A percentile compares a stretch with the other conserved stretches of the same genome.
phyloP scores from a whole-genome alignment of 2,888 invertebrate genomes.

The Macrosoma leucophasiata region DNA sequence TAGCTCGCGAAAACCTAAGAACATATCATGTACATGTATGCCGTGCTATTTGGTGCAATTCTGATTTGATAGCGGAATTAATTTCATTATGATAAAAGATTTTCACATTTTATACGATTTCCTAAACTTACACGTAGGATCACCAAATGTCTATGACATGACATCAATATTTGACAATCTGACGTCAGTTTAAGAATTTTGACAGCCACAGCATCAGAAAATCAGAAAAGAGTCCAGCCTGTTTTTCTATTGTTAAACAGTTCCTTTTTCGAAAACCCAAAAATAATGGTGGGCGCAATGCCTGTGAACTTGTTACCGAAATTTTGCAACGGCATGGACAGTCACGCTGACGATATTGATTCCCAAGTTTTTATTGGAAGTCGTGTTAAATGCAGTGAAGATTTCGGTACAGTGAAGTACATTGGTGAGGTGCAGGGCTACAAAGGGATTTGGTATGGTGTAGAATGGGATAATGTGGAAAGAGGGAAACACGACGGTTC shows the following conservation, averaged over 20 bases:
- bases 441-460: constrained; percentile 89
- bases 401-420: constrained; percentile 79
- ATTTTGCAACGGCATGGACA: constrained; percentile 71
- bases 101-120: too few species aligned
- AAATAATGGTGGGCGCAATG: constrained; percentile 74
- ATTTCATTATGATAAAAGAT: too few species aligned
- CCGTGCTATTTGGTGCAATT: too few species aligned
- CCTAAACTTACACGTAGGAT: too few species aligned
- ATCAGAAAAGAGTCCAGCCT: constrained; percentile 50
- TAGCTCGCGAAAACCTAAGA: too few species aligned
- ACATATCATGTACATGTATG: too few species aligned
- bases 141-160: not conserved
- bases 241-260: constrained; percentile 63
- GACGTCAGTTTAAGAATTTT: constrained; percentile 31
- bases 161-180: constrained; percentile 6
- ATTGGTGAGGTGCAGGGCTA: constrained; percentile 84
- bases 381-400: constrained; percentile 57
- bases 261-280: constrained; percentile 64
- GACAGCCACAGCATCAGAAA: constrained; percentile 36
- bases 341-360: constrained; percentile 58
- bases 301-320: constrained; percentile 72
- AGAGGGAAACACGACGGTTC: constrained; percentile 96
- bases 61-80: too few species aligned
- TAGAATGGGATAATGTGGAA: constrained; percentile 95
- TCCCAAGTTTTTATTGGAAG: constrained; percentile 66